A percentile compares a stretch with the other conserved stretches of the same genome.
Conservation (phyloP, 2,113 vertebrate genomes). For the Vulpes vulpes region DNA sequence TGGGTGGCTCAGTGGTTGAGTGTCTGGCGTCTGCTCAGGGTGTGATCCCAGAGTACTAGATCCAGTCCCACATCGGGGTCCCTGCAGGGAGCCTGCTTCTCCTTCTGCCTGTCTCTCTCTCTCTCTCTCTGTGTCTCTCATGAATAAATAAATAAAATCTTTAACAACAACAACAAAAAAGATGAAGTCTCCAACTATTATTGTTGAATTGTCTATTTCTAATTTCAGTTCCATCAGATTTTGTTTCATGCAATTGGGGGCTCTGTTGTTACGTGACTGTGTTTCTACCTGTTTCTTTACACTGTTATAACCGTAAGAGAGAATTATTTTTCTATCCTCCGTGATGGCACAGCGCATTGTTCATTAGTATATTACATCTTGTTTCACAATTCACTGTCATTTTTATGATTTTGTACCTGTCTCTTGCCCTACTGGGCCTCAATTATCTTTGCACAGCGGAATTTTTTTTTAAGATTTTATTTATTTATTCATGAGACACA, state of each 20-base stretch:
- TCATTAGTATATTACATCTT: background rate
- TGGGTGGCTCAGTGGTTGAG: too few species aligned
- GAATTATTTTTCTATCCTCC: background rate
- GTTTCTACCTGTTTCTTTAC: background rate
- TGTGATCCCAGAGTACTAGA: too few species aligned
- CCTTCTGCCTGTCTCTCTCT: too few species aligned
- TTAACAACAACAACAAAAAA: too few species aligned
- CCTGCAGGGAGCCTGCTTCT: too few species aligned
- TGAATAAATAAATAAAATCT: too few species aligned
- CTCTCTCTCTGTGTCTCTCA: too few species aligned
- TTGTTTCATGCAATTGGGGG: background rate
- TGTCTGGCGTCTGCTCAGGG: too few species aligned
- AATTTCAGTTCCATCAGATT: background rate
- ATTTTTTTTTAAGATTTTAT: background rate
- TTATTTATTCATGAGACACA: too few species aligned
- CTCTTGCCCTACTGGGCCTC: background rate
- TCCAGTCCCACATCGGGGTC: too few species aligned
- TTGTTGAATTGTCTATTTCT: background rate
- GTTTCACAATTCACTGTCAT: background rate
- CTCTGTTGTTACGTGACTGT: background rate
- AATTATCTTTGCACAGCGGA: background rate
- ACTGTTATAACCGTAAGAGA: background rate
- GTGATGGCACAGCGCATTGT: background rate
- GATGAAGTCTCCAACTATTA: background rate
- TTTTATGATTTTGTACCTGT: background rate